Evolutionary conservation across 2,797 vertebrate genomes (phyloP).

Genomic region (Spinus pinus): DNA sequence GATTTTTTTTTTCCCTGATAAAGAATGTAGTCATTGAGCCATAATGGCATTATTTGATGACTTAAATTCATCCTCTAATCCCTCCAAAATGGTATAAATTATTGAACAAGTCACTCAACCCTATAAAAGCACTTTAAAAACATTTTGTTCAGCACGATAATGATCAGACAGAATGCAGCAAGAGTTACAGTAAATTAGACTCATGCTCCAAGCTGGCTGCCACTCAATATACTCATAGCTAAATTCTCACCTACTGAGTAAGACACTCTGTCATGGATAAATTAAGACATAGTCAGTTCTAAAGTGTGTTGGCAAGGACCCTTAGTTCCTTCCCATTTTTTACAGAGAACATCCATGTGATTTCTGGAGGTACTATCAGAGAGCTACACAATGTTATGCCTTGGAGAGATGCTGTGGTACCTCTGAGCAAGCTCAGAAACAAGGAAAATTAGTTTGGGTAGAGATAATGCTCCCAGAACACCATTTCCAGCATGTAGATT

Average conservation of each 20-base stretch:
- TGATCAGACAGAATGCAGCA: constrained; percentile 56
- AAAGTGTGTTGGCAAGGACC: constrained; percentile 49
- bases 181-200: constrained; percentile 65
- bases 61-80: constrained; percentile 59
- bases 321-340: constrained; percentile 44
- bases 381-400: not conserved
- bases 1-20: constrained; percentile 52
- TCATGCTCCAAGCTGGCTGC: constrained; percentile 60
- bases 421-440: not conserved
- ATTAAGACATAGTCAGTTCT: constrained; percentile 53
- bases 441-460: not conserved
- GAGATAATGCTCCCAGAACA: not conserved
- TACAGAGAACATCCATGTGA: constrained; percentile 1
- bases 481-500: not conserved
- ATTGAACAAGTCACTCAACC: constrained; percentile 58
- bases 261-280: constrained; percentile 54
- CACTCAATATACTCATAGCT: constrained; percentile 43
- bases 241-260: constrained; percentile 62
- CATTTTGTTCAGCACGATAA: constrained; percentile 54
- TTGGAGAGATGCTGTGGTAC: not conserved
- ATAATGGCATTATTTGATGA: constrained; percentile 53
- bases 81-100: constrained; percentile 61
- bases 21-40: constrained; percentile 51
- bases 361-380: constrained; percentile 13
- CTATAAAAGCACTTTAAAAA: constrained; percentile 57